These are phyloP conservation scores for Cheilosia pagana DNA, from an alignment of 2,888 invertebrate genomes.

Conservation along the genomic window DNA sequence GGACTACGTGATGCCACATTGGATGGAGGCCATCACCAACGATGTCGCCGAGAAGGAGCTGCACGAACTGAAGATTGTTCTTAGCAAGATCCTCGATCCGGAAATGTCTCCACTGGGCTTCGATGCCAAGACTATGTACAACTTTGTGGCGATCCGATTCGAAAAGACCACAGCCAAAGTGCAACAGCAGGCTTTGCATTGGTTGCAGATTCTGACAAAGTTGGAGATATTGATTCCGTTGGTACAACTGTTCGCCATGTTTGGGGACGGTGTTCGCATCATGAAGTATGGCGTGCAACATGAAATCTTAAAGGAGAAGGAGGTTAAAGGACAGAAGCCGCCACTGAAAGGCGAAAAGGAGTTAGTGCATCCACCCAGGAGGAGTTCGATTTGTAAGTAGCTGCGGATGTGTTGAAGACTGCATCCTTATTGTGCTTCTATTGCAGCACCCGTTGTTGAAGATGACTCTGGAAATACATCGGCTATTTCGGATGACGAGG, in stretches of 20 bases:
- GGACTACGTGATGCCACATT: constrained; percentile 99
- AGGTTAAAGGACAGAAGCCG: constrained; percentile 79
- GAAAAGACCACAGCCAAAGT: constrained; percentile 91
- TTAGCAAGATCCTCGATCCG: constrained; percentile 97
- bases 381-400: constrained; percentile 85
- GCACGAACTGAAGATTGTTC: constrained; percentile 91
- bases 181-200: constrained; percentile 94
- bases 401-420: neutral
- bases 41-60: constrained; percentile 96
- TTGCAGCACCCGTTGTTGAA: constrained; percentile 87
- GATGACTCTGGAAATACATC: constrained; percentile 88
- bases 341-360: constrained; percentile 81
- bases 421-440: neutral
- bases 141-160: constrained; percentile 95
- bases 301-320: constrained; percentile 83
- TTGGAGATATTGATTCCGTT: constrained; percentile 95
- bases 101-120: constrained; percentile 98
- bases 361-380: constrained; percentile 82
- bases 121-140: constrained; percentile 96
- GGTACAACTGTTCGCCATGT: constrained; percentile 93
- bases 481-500: constrained; percentile 88
- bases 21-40: constrained; percentile 98
- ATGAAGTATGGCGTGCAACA: constrained; percentile 86
- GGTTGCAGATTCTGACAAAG: constrained; percentile 94
- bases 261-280: constrained; percentile 92